Evolutionary conservation across 2,113 vertebrate species (phyloP).

Genomic region (Istiophorus platypterus): DNA sequence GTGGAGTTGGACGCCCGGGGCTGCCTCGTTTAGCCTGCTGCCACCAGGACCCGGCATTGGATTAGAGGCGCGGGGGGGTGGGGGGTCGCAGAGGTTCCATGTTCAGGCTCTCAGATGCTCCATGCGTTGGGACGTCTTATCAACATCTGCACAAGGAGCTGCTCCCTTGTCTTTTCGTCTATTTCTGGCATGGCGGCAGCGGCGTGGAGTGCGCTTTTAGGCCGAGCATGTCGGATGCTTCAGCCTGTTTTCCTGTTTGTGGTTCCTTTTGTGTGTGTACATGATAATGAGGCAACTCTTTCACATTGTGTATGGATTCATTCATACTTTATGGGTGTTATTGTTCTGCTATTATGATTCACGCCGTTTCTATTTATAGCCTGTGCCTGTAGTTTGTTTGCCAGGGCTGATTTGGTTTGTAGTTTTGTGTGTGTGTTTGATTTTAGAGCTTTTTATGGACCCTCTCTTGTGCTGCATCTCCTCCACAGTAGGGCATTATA

Average conservation of each 20-base stretch:
- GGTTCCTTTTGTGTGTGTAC: too few species aligned
- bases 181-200: background rate
- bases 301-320: constrained; percentile 8
- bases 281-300: constrained; percentile 34
- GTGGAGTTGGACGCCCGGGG: too few species aligned
- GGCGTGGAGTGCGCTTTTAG: background rate
- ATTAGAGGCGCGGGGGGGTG: too few species aligned
- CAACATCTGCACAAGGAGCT: constrained; percentile 25
- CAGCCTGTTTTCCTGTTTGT: constrained; percentile 13
- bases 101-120: constrained; percentile 19
- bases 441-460: constrained; percentile 5
- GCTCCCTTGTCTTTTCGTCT: constrained; percentile 48
- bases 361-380: constrained; percentile 16
- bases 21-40: too few species aligned
- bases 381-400: background rate
- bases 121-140: constrained; percentile 30
- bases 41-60: too few species aligned
- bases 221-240: background rate
- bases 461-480: background rate
- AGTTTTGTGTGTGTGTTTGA: background rate
- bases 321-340: constrained; percentile 19
- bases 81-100: constrained; percentile 1
- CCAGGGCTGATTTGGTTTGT: constrained; percentile 11
- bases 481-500: background rate
- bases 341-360: constrained; percentile 3